Percentiles rank a stretch among this genome's conserved stretches.
Conservation (phyloP, 2,797 vertebrate species). For the Capromys pilorides region DNA sequence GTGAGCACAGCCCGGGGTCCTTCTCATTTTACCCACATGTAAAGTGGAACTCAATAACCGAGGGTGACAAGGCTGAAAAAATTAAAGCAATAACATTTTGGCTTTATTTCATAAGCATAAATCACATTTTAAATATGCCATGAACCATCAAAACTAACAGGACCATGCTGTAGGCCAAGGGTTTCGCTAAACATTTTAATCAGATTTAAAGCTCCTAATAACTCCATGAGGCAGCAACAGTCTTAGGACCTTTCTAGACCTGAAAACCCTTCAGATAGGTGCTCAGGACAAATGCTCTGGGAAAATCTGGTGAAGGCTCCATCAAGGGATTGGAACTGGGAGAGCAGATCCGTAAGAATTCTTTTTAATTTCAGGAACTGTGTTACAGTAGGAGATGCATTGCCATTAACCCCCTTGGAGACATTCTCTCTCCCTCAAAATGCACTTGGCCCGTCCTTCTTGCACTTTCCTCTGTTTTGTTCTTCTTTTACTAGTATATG, state of each 20-base stretch:
- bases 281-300: neutral
- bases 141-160: neutral
- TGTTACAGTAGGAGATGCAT: neutral
- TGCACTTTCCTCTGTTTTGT: neutral
- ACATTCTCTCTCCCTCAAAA: neutral
- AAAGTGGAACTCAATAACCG: neutral
- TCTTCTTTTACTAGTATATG: neutral
- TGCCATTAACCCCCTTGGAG: neutral
- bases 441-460: fast-evolving
- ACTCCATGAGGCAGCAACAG: neutral
- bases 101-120: neutral
- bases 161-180: neutral
- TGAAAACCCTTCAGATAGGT: neutral
- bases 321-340: neutral
- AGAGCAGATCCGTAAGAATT: neutral
- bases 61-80: neutral
- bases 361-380: neutral
- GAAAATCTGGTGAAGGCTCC: no score
- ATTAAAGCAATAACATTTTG: neutral
- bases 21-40: neutral
- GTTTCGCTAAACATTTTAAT: neutral
- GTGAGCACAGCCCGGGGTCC: neutral
- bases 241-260: neutral
- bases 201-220: neutral
- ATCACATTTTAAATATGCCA: neutral